Conservation (phyloP, 2,113 vertebrate genomes). For the Scomber scombrus region DNA sequence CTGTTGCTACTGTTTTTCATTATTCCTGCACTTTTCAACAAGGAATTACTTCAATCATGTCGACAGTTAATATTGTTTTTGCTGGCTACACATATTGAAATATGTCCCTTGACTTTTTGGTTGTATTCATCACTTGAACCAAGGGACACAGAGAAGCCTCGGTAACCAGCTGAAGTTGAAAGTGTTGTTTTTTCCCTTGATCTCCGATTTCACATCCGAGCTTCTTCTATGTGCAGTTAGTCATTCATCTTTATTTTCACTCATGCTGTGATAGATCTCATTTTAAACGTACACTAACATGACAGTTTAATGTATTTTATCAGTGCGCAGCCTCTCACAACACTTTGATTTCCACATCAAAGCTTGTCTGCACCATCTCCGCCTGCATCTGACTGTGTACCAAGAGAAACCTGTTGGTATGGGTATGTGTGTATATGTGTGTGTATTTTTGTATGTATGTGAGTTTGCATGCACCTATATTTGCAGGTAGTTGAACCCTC, state of each 20-base stretch:
- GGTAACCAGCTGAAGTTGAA: conserved; percentile 6
- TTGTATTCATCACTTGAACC: conserved; percentile 15
- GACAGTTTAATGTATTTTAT: conserved; percentile 60
- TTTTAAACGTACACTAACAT: conserved; percentile 34
- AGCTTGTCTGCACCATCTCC: conserved; percentile 46
- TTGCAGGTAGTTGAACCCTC: neutral
- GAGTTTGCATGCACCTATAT: conserved; percentile 11
- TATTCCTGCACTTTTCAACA: conserved; percentile 16
- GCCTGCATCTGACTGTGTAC: conserved; percentile 50
- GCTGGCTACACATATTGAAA: neutral
- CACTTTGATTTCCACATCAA: conserved; percentile 70
- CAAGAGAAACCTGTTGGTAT: conserved; percentile 38
- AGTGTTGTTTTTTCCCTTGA: conserved; percentile 10
- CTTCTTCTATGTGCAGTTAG: neutral
- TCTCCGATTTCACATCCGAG: neutral
- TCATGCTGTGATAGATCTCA: conserved; percentile 18
- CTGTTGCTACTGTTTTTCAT: conserved; percentile 21
- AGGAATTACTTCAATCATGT: neutral
- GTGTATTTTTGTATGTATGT: neutral
- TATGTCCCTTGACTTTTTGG: neutral
- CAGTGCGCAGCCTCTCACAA: conserved; percentile 43
- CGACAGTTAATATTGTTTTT: neutral
- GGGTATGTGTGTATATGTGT: conserved; percentile 6
- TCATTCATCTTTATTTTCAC: conserved; percentile 19
- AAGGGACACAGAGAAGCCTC: neutral